Evolutionary conservation across 2,797 vertebrate species (phyloP), one percentile per base, ranked within the genome.

Genomic region (Lutjanus argentimaculatus): DNA sequence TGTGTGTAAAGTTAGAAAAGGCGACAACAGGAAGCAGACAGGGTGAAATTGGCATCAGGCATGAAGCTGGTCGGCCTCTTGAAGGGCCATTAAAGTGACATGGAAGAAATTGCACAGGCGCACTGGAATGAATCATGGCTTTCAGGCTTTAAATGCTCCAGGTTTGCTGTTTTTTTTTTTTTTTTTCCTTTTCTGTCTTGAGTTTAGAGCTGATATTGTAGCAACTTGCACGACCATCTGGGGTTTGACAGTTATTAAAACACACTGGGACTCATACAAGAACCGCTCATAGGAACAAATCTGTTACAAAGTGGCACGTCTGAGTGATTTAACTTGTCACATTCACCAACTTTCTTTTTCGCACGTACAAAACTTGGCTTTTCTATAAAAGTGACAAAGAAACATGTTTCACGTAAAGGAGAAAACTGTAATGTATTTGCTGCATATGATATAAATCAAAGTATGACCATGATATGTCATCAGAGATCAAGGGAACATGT

Each of bases 41-140:
- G 84, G 89, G 82, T 83, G 89, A 89, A 87, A 89, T 84, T 88
- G 84, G 80, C 55, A 30, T 70, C 73, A 36, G 69, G 67, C 79
- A 36, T 51, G 46, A 71, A 80, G 75, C 77, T 69, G 79, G 40
- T 76, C 13, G 22, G 68, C 68, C 66, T 69, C 46, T 78, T 69
- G 84, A 78, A 71, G 51, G 75, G 55, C 80, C 75, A 84, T 88
- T 88, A 88, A 72, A 86, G 77, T 81, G 87, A 86, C 79, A 75
- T 30, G 67, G 66, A 58, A 48, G 66, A 79, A 83, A 90, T 80
- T 79, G 82, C 81, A 72, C 55, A 9, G 58, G 61, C 64, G 63
- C 75, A 15, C 12, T 82, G 79, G 75, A 46, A 85, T 75, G 75
- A 86, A 89, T 89, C 85, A 21, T 4, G 40, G 74, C 75, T 79